Conservation (phyloP, 2,113 vertebrate species). For the Callipepla californica region DNA sequence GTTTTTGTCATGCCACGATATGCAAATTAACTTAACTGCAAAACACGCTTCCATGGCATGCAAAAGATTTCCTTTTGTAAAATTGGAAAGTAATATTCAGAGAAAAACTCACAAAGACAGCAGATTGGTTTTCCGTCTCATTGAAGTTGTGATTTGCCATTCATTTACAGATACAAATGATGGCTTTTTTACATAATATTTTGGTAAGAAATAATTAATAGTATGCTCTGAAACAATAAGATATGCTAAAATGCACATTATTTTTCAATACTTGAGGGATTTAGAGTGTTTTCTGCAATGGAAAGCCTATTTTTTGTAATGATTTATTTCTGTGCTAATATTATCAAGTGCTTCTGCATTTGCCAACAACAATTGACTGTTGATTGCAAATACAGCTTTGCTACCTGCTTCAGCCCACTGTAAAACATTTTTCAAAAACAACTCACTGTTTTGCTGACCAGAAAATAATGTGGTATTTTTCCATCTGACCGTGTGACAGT, state of each 20-base stretch:
- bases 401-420: background rate
- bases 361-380: background rate
- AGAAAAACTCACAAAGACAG: slow-evolving; percentile 47
- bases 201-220: slow-evolving; percentile 66
- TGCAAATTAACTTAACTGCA: slow-evolving; percentile 57
- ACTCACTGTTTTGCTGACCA: background rate
- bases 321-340: slow-evolving; percentile 60
- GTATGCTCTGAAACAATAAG: slow-evolving; percentile 66
- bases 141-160: slow-evolving; percentile 60
- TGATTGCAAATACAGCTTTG: background rate
- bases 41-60: slow-evolving; percentile 40
- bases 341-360: slow-evolving; percentile 13
- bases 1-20: slow-evolving; percentile 35
- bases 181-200: slow-evolving; percentile 50
- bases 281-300: slow-evolving; percentile 25
- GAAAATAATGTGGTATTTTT: background rate
- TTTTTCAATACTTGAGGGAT: slow-evolving; percentile 41
- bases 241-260: slow-evolving; percentile 58
- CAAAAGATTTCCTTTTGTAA: slow-evolving; percentile 40
- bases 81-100: slow-evolving; percentile 58
- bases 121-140: slow-evolving; percentile 60
- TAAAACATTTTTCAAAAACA: background rate
- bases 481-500: background rate
- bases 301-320: slow-evolving; percentile 45
- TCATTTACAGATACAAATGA: slow-evolving; percentile 56